These are phyloP conservation scores for Dicyrtoma fusca DNA, from an alignment of 2,888 invertebrate species.

Conservation along the genomic window DNA sequence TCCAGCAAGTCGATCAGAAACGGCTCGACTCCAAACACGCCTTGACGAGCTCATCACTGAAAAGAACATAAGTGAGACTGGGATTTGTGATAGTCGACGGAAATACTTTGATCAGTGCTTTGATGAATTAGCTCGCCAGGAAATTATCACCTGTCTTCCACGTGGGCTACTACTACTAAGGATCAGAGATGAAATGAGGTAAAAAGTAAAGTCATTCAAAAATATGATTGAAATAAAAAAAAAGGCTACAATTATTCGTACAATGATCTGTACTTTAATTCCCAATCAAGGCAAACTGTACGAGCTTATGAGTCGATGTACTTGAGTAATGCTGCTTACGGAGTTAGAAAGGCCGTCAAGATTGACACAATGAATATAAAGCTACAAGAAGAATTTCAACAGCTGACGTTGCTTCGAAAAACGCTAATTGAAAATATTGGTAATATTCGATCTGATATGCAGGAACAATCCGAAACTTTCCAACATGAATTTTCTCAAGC, in stretches of 20 bases:
- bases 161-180: conserved; percentile 20
- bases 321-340: conserved; percentile 29
- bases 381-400: not conserved
- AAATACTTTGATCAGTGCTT: conserved; percentile 17
- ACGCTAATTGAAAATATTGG: conserved; percentile 1
- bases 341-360: conserved; percentile 18
- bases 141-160: conserved; percentile 17
- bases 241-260: too few species aligned
- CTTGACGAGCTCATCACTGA: conserved; percentile 6
- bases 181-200: conserved; percentile 34
- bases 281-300: too few species aligned
- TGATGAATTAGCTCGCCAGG: conserved; percentile 28
- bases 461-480: conserved; percentile 4
- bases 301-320: conserved; percentile 15
- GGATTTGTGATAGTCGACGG: conserved; percentile 8
- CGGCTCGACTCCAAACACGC: not conserved
- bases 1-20: not conserved
- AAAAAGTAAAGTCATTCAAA: not conserved
- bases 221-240: too few species aligned
- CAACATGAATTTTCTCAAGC: not conserved
- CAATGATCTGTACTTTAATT: too few species aligned
- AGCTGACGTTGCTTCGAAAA: not conserved
- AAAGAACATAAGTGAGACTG: conserved; percentile 10
- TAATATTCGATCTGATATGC: not conserved
- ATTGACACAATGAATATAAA: not conserved